Conservation (phyloP, 2,888 invertebrate genomes). For the Galerucella pusilla region DNA sequence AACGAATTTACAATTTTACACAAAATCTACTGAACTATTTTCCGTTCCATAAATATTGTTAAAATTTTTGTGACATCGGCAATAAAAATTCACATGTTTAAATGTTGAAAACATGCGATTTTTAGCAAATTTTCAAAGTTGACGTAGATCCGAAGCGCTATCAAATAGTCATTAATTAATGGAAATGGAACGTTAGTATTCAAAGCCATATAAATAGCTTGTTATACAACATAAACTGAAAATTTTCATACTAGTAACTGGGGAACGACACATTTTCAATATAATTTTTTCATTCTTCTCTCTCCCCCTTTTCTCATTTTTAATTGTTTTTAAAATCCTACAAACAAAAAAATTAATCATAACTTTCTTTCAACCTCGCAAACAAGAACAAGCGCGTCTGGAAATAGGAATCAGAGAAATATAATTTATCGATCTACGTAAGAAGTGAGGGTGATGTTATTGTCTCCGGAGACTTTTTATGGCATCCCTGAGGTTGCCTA, state of each 20-base stretch:
- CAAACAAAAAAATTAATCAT: slow-evolving; percentile 1
- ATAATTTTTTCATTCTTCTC: no score
- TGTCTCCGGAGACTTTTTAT: slow-evolving; percentile 57
- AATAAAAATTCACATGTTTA: background rate
- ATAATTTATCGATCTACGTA: slow-evolving; percentile 51
- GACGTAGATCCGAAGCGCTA: background rate
- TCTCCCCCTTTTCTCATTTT: no score
- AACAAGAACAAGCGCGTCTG: background rate
- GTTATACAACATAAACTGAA: background rate
- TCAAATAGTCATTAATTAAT: background rate
- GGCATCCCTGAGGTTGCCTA: slow-evolving; percentile 57
- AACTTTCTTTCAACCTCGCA: slow-evolving; percentile 6
- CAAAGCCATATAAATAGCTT: background rate
- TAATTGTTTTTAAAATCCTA: background rate
- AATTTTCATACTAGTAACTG: background rate
- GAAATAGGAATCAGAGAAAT: slow-evolving; percentile 39
- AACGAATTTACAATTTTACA: background rate
- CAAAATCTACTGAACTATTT: no score
- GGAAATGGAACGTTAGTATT: background rate
- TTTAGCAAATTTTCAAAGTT: background rate
- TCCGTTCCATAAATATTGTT: no score
- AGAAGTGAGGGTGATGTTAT: slow-evolving; percentile 51
- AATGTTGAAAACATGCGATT: background rate
- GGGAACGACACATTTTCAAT: background rate
- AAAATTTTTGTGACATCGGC: background rate